Evolutionary conservation across 2,888 invertebrate genomes (phyloP), one percentile per base, ranked within the genome.

Genomic region (Cylindroiulus punctatus): DNA sequence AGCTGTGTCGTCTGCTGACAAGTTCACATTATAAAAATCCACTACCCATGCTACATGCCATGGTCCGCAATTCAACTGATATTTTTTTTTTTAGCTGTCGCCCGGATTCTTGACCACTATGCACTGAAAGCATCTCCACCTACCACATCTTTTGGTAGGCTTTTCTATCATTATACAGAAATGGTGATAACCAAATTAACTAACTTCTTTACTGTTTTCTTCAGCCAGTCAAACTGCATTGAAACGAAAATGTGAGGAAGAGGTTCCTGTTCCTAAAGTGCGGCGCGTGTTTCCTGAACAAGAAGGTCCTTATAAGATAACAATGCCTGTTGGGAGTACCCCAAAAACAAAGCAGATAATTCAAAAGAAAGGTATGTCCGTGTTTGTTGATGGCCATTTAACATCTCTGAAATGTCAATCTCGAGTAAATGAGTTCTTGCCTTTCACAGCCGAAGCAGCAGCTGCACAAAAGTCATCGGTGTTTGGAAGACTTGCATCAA

Each of bases 251-350:
- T 44, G n/a, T 14, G n/a, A 36, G 44, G 83, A 83, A 36, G 83
- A 83, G 32, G 17, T 83, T 83, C 83, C 83, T 32, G 83, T 83
- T 42, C n/a, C 32, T 36, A 83, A 83, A 83, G 83, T 32, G 10
- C 92, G 82, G 14, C 19, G 81, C 0, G 81, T 57, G 40, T 36
- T 88, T n/a, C 81, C 81, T 40, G 81, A 32, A 22, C 40, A 86
- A 0, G 65, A 86, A 26, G 52, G 40, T 17, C 36, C 10, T 12
- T 85, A 65, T 26, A 92, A 91, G 84, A 90, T 92, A 1, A 91
- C 91, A 86, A 91, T 92, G 91, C 92, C 92, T 1, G 90, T 91
- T 86, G 91, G 91, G 22, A 90, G 91, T 10, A 91, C 91, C 0
- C 89, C 90, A 1, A 91, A 91, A 88, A 92, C 91, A 88, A 91